Evolutionary conservation across 2,888 invertebrate species (phyloP).

Genomic region (Xiphydria camelus): DNA sequence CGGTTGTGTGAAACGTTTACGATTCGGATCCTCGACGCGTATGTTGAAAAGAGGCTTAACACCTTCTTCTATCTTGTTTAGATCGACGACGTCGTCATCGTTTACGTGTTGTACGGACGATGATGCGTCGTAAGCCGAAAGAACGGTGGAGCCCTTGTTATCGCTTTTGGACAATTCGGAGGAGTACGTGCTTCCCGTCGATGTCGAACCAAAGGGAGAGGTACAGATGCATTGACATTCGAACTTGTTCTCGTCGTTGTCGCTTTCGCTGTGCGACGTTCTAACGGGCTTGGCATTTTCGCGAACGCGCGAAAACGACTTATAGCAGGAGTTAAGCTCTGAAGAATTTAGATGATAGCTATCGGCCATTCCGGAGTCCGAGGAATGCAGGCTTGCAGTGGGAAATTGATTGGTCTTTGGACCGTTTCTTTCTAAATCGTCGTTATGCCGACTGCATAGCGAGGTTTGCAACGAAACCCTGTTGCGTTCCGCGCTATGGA

Average conservation of each 20-base stretch:
- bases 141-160: slow-evolving; percentile 18
- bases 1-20: slow-evolving; percentile 40
- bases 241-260: slow-evolving; percentile 60
- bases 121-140: slow-evolving; percentile 9
- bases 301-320: slow-evolving; percentile 29
- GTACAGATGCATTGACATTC: slow-evolving; percentile 74
- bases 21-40: slow-evolving; percentile 18
- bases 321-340: slow-evolving; percentile 42
- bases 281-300: slow-evolving; percentile 27
- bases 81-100: slow-evolving; percentile 19
- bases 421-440: slow-evolving; percentile 9
- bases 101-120: slow-evolving; percentile 2
- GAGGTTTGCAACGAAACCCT: too few species aligned
- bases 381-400: slow-evolving; percentile 60
- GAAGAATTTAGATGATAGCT: slow-evolving; percentile 63
- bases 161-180: slow-evolving; percentile 61
- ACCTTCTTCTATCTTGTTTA: too few species aligned
- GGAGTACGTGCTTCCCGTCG: slow-evolving; percentile 67
- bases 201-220: slow-evolving; percentile 74
- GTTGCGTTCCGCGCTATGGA: background rate
- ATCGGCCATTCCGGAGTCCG: slow-evolving; percentile 83
- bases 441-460: background rate
- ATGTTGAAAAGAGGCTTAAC: background rate
- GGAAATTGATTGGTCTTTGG: slow-evolving; percentile 25
- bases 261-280: slow-evolving; percentile 46